phyloP scores from a whole-genome alignment of 2,888 invertebrate genomes.

The Calliphora vomitoria region DNA sequence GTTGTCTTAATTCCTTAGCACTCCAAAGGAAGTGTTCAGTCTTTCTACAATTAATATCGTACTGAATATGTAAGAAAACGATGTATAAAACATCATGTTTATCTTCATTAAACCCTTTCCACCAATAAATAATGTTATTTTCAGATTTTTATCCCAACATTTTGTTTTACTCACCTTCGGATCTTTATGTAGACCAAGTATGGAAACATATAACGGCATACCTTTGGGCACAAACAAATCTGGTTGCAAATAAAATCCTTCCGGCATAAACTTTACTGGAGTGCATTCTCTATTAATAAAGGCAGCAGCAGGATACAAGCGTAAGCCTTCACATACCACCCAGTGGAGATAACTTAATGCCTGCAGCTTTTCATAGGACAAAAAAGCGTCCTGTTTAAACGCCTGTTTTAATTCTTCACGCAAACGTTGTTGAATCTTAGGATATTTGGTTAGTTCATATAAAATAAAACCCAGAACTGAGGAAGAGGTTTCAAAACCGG shows the following conservation, averaged over 20 bases:
- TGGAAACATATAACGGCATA: conserved; percentile 82
- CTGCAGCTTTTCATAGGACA: conserved; percentile 81
- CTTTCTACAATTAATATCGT: no score
- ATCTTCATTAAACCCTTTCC: no score
- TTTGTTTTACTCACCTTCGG: conserved; percentile 76
- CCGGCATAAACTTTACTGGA: conserved; percentile 20
- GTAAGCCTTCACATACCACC: conserved; percentile 82
- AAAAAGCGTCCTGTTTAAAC: neutral
- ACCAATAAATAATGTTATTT: no score
- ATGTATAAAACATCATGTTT: no score
- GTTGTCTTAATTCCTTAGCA: no score
- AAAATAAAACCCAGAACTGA: conserved; percentile 84
- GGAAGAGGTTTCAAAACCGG: conserved; percentile 83
- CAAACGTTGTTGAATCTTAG: conserved; percentile 82
- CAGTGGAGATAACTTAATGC: conserved; percentile 84
- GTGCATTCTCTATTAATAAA: conserved; percentile 82
- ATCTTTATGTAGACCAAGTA: conserved; percentile 82
- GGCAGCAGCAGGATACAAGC: conserved; percentile 82
- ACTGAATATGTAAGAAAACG: no score
- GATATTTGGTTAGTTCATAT: conserved; percentile 83
- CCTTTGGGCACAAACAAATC: conserved; percentile 80
- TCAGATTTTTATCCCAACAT: no score
- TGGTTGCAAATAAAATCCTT: conserved; percentile 78
- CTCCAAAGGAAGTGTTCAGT: no score
- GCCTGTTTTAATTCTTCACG: conserved; percentile 81